These are phyloP conservation scores for Ibycter americanus DNA, from an alignment of 2,797 vertebrate species.

Conservation along the genomic window DNA sequence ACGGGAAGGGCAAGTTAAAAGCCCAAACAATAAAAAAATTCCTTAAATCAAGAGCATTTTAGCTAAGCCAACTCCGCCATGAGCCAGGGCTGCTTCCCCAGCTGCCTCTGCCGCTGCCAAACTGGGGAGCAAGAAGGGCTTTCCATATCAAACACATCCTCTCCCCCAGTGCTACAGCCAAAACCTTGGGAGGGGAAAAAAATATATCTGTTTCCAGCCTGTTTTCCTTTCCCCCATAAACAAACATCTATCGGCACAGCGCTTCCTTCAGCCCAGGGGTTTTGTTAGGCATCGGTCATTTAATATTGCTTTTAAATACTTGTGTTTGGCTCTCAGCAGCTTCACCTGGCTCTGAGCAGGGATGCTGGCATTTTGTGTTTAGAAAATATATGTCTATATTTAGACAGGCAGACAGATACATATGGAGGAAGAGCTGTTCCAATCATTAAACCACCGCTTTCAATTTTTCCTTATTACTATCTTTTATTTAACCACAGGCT, in stretches of 20 bases:
- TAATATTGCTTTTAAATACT: background rate
- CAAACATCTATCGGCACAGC: background rate
- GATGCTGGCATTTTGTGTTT: background rate
- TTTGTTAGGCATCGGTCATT: background rate
- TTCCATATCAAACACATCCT: background rate
- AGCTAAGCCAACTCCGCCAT: background rate
- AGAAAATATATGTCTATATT: background rate
- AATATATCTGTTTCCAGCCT: background rate
- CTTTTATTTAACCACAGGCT: background rate
- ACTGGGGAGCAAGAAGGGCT: background rate
- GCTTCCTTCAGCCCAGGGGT: background rate
- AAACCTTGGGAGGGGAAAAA: background rate
- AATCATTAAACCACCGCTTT: background rate
- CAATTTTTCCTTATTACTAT: background rate
- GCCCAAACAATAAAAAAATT: background rate
- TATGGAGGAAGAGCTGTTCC: background rate
- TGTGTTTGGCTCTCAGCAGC: background rate
- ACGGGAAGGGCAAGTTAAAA: background rate
- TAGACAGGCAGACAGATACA: background rate
- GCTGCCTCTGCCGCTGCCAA: fast-evolving
- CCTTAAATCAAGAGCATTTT: background rate
- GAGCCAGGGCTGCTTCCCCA: background rate
- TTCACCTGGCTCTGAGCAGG: background rate
- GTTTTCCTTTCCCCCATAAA: background rate
- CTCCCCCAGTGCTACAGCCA: background rate